Evolutionary conservation across 2,888 invertebrate genomes (phyloP).

Genomic region (Pseudococcus longispinus): DNA sequence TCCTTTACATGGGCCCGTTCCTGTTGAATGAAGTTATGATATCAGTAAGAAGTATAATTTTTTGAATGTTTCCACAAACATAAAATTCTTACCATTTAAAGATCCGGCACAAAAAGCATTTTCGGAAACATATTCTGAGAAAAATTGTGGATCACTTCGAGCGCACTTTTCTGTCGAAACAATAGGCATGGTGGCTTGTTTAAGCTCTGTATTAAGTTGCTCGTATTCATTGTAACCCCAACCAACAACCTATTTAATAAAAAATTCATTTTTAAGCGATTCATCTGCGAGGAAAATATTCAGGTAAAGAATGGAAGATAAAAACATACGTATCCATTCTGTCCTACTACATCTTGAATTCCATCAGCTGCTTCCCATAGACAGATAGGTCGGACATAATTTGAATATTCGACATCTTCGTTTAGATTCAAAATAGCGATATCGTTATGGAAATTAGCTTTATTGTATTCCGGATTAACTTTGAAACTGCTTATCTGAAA

Average conservation of each 20-base stretch:
- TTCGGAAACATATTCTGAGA: conserved; percentile 68
- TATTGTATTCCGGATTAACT: conserved; percentile 69
- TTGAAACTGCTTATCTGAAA: conserved; percentile 64
- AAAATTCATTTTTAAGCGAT: neutral
- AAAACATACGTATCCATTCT: conserved; percentile 65
- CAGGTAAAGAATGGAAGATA: neutral
- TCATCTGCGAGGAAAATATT: neutral
- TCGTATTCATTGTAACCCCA: conserved; percentile 68
- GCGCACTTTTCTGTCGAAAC: conserved; percentile 70
- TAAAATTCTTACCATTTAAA: conserved; percentile 62
- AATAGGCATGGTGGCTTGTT: conserved; percentile 69
- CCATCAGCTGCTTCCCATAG: conserved; percentile 65
- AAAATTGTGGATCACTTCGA: conserved; percentile 70
- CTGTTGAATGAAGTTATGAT: conserved; percentile 57
- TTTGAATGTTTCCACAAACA: neutral
- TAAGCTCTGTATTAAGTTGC: conserved; percentile 65
- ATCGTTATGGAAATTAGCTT: conserved; percentile 67
- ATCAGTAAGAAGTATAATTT: neutral
- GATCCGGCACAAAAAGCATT: conserved; percentile 67
- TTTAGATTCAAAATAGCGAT: conserved; percentile 67
- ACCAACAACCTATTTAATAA: conserved; percentile 62
- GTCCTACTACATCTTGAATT: conserved; percentile 65
- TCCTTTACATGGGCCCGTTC: conserved; percentile 61
- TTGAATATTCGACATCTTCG: conserved; percentile 65
- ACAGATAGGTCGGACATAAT: conserved; percentile 69